Conservation (phyloP, 1,140 invertebrate genomes). For the Drosophila ironensis region DNA sequence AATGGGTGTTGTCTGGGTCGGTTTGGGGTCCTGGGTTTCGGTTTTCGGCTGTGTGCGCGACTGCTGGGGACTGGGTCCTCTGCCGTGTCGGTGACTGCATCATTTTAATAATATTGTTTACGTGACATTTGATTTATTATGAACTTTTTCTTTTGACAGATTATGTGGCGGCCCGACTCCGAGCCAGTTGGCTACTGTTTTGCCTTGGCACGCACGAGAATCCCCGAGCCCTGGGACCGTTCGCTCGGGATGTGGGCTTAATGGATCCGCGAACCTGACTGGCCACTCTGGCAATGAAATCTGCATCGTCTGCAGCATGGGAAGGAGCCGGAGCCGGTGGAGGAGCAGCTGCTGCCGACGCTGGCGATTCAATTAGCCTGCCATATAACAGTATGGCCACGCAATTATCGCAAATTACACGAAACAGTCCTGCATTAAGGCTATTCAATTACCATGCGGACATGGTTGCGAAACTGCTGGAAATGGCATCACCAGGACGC, state of each 20-base stretch:
- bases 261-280: slow-evolving; percentile 37
- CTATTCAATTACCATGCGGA: slow-evolving; percentile 20
- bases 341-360: slow-evolving; percentile 19
- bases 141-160: slow-evolving; percentile 80
- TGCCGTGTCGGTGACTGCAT: slow-evolving; percentile 58
- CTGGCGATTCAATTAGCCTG: slow-evolving; percentile 59
- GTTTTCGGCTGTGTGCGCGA: neutral
- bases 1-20: slow-evolving; percentile 58
- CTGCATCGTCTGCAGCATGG: neutral
- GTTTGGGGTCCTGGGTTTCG: slow-evolving; percentile 6
- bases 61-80: neutral
- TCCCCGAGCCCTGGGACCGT: slow-evolving; percentile 30
- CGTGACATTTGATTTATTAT: slow-evolving; percentile 81
- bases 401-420: slow-evolving; percentile 56
- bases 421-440: slow-evolving; percentile 20
- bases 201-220: slow-evolving; percentile 22
- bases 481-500: too few species aligned
- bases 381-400: slow-evolving; percentile 36
- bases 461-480: neutral
- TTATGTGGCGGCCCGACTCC: slow-evolving; percentile 71
- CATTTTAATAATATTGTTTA: slow-evolving; percentile 81
- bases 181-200: slow-evolving; percentile 67
- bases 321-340: too few species aligned
- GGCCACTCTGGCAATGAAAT: slow-evolving; percentile 20
- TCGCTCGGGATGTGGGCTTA: slow-evolving; percentile 17